Conservation (phyloP, 2,797 vertebrate species). For the Falco rusticolus region DNA sequence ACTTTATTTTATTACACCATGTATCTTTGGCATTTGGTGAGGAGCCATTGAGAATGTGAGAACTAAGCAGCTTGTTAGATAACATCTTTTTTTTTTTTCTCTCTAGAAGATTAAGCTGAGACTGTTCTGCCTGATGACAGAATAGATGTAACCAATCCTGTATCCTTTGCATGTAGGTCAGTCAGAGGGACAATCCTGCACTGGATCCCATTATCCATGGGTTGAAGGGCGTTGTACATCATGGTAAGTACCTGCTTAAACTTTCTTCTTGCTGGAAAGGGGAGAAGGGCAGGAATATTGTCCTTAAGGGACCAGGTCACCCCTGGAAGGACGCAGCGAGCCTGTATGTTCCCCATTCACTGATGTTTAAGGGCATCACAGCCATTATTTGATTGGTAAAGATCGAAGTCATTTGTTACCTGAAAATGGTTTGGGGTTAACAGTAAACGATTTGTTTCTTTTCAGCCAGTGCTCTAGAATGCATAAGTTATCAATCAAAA, state of each 20-base stretch:
- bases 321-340: constrained; percentile 27
- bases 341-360: constrained; percentile 54
- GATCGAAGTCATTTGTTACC: constrained; percentile 70
- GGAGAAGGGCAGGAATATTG: constrained; percentile 37
- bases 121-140: constrained; percentile 68
- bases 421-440: constrained; percentile 70
- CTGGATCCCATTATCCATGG: constrained; percentile 96
- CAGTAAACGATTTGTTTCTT: constrained; percentile 77
- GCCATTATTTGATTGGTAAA: constrained; percentile 73
- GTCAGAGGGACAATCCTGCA: constrained; percentile 91
- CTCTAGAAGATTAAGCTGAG: constrained; percentile 69
- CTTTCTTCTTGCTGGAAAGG: constrained; percentile 49
- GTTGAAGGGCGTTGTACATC: constrained; percentile 95
- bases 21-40: constrained; percentile 50
- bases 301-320: constrained; percentile 63
- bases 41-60: constrained; percentile 36
- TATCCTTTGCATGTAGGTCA: constrained; percentile 86
- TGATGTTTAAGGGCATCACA: constrained; percentile 64
- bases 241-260: constrained; percentile 85
- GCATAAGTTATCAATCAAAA: constrained; percentile 70
- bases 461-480: constrained; percentile 66
- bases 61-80: constrained; percentile 57
- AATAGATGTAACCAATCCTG: constrained; percentile 76
- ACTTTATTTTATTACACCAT: constrained; percentile 54
- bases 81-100: constrained; percentile 20